Conservation (phyloP, 2,888 invertebrate species). For the Acanthosoma haemorrhoidale region DNA sequence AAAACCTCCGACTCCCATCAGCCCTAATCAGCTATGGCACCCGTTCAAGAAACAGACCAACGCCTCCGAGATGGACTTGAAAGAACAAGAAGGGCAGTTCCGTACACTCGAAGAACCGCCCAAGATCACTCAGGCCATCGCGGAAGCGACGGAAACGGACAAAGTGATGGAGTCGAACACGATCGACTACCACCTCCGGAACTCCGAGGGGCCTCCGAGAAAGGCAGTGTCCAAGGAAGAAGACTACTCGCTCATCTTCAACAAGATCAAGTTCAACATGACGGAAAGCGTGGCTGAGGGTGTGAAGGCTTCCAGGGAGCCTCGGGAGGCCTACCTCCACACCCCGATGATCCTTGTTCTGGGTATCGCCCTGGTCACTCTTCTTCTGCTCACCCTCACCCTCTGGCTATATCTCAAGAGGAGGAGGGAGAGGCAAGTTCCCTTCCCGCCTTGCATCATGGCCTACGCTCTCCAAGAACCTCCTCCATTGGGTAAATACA, state of each 20-base stretch:
- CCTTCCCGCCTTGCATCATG: conserved; percentile 9
- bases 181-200: neutral
- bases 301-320: neutral
- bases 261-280: conserved; percentile 13
- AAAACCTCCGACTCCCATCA: neutral
- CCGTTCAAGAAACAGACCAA: neutral
- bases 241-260: conserved; percentile 2
- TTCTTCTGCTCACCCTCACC: neutral
- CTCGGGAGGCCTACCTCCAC: neutral
- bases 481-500: neutral
- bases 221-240: neutral
- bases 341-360: neutral
- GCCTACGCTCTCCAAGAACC: conserved; percentile 1
- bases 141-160: neutral
- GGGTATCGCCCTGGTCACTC: neutral
- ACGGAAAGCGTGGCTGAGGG: neutral
- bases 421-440: neutral
- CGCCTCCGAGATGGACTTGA: neutral
- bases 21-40: neutral
- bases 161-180: conserved; percentile 8
- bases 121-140: neutral
- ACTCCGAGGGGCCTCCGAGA: neutral
- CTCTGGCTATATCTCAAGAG: conserved; percentile 9
- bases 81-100: neutral
- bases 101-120: neutral